Conservation (phyloP, 2,113 vertebrate species). For the Callionymus lyra region DNA sequence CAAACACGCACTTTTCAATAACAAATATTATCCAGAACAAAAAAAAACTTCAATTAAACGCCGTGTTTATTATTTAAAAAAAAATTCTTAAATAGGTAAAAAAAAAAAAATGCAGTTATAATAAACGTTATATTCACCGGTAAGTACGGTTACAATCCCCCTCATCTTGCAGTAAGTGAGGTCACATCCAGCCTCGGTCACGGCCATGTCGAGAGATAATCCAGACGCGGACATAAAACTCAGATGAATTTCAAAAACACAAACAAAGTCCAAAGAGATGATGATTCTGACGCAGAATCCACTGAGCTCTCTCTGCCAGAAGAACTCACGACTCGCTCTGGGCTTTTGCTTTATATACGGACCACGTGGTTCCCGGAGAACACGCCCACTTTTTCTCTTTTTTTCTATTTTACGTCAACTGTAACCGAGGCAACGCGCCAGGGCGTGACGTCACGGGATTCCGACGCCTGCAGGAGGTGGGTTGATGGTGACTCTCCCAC, state of each 20-base stretch:
- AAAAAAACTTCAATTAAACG: no score
- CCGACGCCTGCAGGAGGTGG: slow-evolving; percentile 38
- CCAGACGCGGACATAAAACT: slow-evolving; percentile 1
- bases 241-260: not conserved
- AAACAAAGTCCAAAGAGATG: not conserved
- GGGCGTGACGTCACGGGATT: slow-evolving; percentile 61
- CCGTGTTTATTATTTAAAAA: not conserved
- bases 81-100: not conserved
- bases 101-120: not conserved
- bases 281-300: not conserved
- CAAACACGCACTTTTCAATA: no score
- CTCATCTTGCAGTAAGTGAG: slow-evolving; percentile 74
- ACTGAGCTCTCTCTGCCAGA: slow-evolving; percentile 2
- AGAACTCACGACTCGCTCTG: not conserved
- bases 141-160: slow-evolving; percentile 63
- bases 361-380: slow-evolving; percentile 44
- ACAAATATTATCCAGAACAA: no score
- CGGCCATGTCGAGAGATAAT: slow-evolving; percentile 50
- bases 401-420: slow-evolving; percentile 48
- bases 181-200: slow-evolving; percentile 67
- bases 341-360: slow-evolving; percentile 48
- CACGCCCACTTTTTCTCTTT: no score
- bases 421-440: slow-evolving; percentile 46
- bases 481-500: slow-evolving; percentile 14
- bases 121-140: slow-evolving; percentile 49